Conservation (phyloP, 1,140 invertebrate genomes). For the Listronotus bonariensis region DNA sequence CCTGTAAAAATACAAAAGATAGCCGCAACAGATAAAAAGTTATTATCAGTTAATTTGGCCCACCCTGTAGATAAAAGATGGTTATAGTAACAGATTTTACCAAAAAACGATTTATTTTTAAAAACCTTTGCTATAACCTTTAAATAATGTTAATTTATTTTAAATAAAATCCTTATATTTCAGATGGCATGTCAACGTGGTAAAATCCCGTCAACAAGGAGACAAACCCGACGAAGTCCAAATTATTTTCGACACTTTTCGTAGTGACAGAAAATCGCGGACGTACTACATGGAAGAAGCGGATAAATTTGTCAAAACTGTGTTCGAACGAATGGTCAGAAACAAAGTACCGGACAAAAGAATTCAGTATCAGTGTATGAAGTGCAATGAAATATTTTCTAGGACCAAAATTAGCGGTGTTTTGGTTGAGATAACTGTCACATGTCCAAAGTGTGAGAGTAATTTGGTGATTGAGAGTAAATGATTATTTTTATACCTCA, state of each 20-base stretch:
- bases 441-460: slow-evolving; percentile 66
- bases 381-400: slow-evolving; percentile 65
- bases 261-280: slow-evolving; percentile 61
- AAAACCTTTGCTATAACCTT: neutral
- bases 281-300: slow-evolving; percentile 63
- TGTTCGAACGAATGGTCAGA: slow-evolving; percentile 48
- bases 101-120: too few relatives aligned
- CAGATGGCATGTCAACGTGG: slow-evolving; percentile 61
- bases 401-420: slow-evolving; percentile 56
- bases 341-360: slow-evolving; percentile 59
- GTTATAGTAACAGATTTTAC: too few relatives aligned
- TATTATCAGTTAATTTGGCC: too few relatives aligned
- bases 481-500: neutral
- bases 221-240: slow-evolving; percentile 58
- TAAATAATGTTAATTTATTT: too few relatives aligned
- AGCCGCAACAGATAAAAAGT: too few relatives aligned
- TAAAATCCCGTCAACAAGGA: slow-evolving; percentile 61
- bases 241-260: slow-evolving; percentile 66
- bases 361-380: slow-evolving; percentile 65
- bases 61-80: too few relatives aligned
- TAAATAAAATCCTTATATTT: neutral
- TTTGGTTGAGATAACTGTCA: slow-evolving; percentile 44
- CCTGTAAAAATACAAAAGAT: too few relatives aligned
- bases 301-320: slow-evolving; percentile 55
- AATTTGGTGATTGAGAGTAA: slow-evolving; percentile 59